These are phyloP conservation scores for Poecilobothrus nobilitatus DNA, from an alignment of 2,888 invertebrate species.

Conservation along the genomic window DNA sequence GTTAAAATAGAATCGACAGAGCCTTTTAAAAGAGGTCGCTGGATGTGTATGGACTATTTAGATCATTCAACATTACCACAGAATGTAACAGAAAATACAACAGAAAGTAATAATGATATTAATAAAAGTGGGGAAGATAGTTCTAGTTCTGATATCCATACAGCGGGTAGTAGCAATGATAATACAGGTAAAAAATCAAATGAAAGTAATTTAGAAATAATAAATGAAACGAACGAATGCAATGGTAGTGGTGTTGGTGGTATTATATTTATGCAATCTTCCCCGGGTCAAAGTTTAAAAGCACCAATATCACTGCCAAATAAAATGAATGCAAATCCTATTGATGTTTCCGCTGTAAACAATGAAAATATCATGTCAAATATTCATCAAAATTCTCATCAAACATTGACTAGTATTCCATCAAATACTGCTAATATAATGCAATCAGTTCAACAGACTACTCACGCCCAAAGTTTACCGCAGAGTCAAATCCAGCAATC, in stretches of 20 bases:
- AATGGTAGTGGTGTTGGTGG: constrained; percentile 27
- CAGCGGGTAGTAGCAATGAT: constrained; percentile 18
- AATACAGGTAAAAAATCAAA: constrained; percentile 15
- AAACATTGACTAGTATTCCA: not conserved
- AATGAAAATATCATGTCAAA: not conserved
- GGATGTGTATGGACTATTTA: constrained; percentile 91
- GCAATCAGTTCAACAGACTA: not conserved
- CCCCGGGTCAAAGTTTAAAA: constrained; percentile 32
- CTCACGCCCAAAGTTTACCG: constrained; percentile 47
- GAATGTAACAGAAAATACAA: constrained; percentile 26
- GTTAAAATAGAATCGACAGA: constrained; percentile 95
- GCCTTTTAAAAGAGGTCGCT: constrained; percentile 83
- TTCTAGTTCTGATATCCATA: constrained; percentile 24
- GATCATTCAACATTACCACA: constrained; percentile 62
- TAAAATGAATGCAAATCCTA: constrained; percentile 28
- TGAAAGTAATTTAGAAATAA: constrained; percentile 20
- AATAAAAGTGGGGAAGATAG: constrained; percentile 25
- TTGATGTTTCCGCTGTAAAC: constrained; percentile 22
- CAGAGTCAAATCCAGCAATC: constrained; percentile 50
- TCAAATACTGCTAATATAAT: not conserved
- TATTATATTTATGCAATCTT: constrained; percentile 20
- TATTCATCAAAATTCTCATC: not conserved
- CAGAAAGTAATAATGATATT: constrained; percentile 35
- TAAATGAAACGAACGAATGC: constrained; percentile 25
- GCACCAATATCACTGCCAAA: constrained; percentile 25